Conservation (phyloP, 2,113 vertebrate species). For the Atherinomorus stipes region DNA sequence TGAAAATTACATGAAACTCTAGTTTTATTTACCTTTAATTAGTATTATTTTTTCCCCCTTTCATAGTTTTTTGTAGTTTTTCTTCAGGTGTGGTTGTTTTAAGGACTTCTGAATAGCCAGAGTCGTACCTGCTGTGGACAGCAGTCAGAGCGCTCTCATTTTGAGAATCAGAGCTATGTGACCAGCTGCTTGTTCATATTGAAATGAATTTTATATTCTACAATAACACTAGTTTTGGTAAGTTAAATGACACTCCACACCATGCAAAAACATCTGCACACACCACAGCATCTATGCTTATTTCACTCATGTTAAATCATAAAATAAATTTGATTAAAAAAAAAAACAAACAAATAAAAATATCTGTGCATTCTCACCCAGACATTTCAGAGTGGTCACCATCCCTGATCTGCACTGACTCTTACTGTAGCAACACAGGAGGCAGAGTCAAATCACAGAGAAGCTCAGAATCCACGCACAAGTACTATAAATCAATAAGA, state of each 20-base stretch:
- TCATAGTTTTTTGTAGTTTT: no score
- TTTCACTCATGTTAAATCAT: background rate
- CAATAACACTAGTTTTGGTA: background rate
- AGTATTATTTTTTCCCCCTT: no score
- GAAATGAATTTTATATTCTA: background rate
- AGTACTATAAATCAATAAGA: no score
- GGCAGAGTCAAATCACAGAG: background rate
- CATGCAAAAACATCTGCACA: background rate
- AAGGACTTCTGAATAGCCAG: no score
- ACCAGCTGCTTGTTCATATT: background rate
- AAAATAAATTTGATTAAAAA: background rate
- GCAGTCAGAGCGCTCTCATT: no score
- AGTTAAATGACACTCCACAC: background rate
- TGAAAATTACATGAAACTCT: background rate
- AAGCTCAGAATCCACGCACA: background rate
- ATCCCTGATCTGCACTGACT: conserved; percentile 76
- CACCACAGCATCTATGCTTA: background rate
- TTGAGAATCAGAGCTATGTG: no score
- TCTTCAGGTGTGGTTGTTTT: no score
- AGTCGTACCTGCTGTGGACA: no score
- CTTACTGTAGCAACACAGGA: conserved; percentile 68
- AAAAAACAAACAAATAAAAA: background rate
- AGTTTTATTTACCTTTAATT: no score
- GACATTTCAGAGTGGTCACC: conserved; percentile 80
- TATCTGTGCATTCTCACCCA: conserved; percentile 70